Base-by-base conservation (phyloP, 1,140 invertebrate species). In the Drosophila prosaltans region DNA sequence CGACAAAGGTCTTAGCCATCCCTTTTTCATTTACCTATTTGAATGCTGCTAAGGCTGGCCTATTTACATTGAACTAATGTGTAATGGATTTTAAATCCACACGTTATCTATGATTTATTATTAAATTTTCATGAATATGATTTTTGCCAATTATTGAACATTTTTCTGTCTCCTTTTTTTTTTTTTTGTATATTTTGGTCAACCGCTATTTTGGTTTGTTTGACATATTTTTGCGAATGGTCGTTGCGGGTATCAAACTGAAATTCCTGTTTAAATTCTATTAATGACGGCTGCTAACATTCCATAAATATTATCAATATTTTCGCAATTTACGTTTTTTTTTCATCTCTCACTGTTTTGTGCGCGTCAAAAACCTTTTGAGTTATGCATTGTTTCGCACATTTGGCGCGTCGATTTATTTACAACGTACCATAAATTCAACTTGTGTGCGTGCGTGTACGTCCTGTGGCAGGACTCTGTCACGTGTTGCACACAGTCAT, bases 381-480 rank as follows among this genome's bases (percentile, higher is more conserved):
- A 86, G 80, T 86, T 86, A 86, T 86, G 82, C 72, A 76, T 86
- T 86, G 76, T 89, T 88, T 88, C 84, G 83, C 82, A 88, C 82
- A 88, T 86, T 86, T 88, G 82, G 83, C 59, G 83, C 69, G 73
- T 82, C 82, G 84, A 86, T 86, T 86, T 86, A 86, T 86, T 88
- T 86, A 85, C 74, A 79, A 73, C 76, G 16, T 69, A 54, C 82
- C 88, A 89, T 89, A 86, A 86, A 89, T 83, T 83, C 32, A 51
- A 41, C 58, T 62, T 54, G 60, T 74, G 65, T 43, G 41, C 41
- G 36, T 30, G 65, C 66, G 60, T 63, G 62, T 48, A 67, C 48
- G 75, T 77, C 66, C 64, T 79, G 75, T 80, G 83, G 83, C 83
- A 88, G 71, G 45, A 74, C 65, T 69, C 76, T 83, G 77, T 89